Evolutionary conservation across 2,888 invertebrate genomes (phyloP).

Genomic region (Abscondita cerata): DNA sequence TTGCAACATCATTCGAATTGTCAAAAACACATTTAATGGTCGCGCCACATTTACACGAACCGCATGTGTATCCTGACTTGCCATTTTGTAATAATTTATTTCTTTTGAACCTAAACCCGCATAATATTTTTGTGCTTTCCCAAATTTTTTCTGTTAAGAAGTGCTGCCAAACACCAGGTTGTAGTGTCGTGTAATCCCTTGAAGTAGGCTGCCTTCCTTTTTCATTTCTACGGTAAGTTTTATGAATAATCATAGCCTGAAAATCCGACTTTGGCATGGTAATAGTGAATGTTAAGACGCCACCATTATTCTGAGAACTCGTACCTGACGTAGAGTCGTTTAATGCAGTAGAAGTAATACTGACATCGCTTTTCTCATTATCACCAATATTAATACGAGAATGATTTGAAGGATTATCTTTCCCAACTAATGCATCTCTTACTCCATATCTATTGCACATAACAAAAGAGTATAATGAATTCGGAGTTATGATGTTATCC

Average conservation of each 20-base stretch:
- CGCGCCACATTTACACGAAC: background rate
- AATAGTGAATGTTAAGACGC: background rate
- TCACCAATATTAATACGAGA: background rate
- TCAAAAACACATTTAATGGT: background rate
- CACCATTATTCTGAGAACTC: background rate
- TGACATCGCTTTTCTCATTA: background rate
- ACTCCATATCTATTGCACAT: slow-evolving; percentile 1
- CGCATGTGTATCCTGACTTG: background rate
- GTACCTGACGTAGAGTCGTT: slow-evolving; percentile 1
- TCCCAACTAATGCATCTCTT: background rate
- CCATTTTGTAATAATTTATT: slow-evolving; percentile 2
- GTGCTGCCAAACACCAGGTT: slow-evolving; percentile 4
- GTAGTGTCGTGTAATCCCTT: background rate
- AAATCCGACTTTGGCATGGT: background rate
- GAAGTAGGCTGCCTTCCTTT: background rate
- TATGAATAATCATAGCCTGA: slow-evolving; percentile 4
- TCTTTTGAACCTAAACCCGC: slow-evolving; percentile 1
- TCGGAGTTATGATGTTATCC: background rate
- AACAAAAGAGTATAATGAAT: background rate
- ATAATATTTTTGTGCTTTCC: slow-evolving; percentile 8
- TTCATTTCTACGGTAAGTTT: slow-evolving; percentile 8
- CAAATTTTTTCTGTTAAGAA: slow-evolving; percentile 7
- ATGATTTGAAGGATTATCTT: background rate
- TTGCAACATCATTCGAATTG: background rate
- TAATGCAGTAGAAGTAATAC: background rate